Base-by-base conservation (phyloP, 1,140 invertebrate genomes). In the Penaeus indicus region DNA sequence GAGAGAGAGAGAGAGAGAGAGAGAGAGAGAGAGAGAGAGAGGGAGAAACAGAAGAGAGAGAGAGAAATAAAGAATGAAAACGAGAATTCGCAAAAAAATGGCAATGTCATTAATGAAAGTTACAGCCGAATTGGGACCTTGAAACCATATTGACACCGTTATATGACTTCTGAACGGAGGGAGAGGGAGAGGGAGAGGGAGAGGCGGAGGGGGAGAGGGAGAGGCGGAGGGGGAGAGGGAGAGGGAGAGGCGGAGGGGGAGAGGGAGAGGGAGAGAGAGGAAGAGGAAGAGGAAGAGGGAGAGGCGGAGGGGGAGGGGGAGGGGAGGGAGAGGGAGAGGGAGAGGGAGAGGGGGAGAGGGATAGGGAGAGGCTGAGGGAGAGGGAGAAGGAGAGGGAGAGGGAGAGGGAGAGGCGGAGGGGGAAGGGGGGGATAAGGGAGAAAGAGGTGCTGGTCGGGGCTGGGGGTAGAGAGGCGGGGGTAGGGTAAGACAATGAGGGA, bases 301-400 rank as follows among this genome's bases (percentile, higher is more conserved):
- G 69, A 75, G 69, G 32, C 25, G 25, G 69, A 75, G 69, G 32
- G 69, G 25, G 69, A 75, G 69, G 32, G 72, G n/a, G 72, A 13
- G 72, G 54, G 16, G 54, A 54, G 54, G 16, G 2, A 54, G 54
- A 54, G 10, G 1, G n/a, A 8, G 25, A 27, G 69, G 32, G 69
- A 27, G 69, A 75, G 69, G 32, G 69, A 27, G 69, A 75, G 69
- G 32, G 84, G 25, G 47, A 25, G 54, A 19, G 84, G 32, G 21
- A 25, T 19, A 47, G 13, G n/a, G n/a, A 21, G 21, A 32, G 82
- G 32, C 18, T 25, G 38, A 38, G 84, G 25, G 47, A 25, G 54
- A 19, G 84, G 32, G 21, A 25, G 25, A 47, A 3, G n/a, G n/a
- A 21, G 21, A 32, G 69, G 10, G n/a, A 8, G 25, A 27, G 69